A percentile compares a stretch with the other conserved stretches of the same genome.
These are phyloP conservation scores for Samia ricini DNA, from an alignment of 1,140 invertebrate species.

Conservation along the genomic window DNA sequence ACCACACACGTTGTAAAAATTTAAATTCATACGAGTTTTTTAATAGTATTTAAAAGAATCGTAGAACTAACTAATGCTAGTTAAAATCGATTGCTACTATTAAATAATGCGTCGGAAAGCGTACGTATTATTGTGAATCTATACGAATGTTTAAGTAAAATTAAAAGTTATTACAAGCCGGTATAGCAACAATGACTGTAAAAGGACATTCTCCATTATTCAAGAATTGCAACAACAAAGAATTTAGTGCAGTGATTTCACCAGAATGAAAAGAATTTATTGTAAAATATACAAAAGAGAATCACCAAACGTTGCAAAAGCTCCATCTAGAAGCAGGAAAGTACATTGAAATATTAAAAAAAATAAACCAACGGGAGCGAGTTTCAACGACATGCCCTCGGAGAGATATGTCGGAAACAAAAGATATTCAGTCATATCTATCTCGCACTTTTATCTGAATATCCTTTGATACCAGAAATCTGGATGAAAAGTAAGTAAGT, in stretches of 20 bases:
- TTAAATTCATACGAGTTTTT: no score
- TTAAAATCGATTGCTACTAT: no score
- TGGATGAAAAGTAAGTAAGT: not conserved
- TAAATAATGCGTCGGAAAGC: no score
- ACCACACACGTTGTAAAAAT: no score
- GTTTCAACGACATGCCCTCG: not conserved
- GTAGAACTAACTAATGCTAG: no score
- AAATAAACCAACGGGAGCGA: not conserved
- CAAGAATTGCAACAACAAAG: not conserved
- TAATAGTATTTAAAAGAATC: no score
- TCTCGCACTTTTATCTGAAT: not conserved
- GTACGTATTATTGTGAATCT: no score
- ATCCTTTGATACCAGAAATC: not conserved
- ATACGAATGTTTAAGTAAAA: no score
- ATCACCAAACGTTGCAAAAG: not conserved
- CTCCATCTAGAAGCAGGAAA: not conserved
- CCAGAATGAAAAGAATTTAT: not conserved
- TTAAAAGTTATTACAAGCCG: no score
- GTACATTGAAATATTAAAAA: not conserved
- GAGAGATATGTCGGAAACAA: constrained; percentile 1
- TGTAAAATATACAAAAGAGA: not conserved
- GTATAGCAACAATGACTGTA: no score
- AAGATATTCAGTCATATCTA: not conserved
- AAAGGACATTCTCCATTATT: not conserved
- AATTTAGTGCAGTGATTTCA: not conserved